Evolutionary conservation across 1,140 invertebrate species (phyloP).

Genomic region (Drosophila ironensis): DNA sequence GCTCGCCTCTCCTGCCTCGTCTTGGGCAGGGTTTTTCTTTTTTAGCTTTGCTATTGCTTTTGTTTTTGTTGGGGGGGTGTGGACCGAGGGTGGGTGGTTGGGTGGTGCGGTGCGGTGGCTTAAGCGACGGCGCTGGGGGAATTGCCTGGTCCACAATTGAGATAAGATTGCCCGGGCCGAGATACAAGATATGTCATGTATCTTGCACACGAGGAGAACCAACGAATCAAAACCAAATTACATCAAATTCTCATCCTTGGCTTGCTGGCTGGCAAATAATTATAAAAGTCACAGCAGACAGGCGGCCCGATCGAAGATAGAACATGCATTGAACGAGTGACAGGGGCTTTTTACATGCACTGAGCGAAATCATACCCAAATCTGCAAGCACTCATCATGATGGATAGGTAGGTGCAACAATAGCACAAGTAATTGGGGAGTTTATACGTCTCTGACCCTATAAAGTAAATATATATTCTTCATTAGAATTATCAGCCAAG

Average conservation of each 20-base stretch:
- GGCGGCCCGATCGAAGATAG: constrained; percentile 71
- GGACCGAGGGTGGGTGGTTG: constrained; percentile 2
- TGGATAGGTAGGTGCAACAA: background rate
- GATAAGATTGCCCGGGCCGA: constrained; percentile 70
- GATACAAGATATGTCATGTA: constrained; percentile 80
- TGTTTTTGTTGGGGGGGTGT: constrained; percentile 1
- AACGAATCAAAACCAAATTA: constrained; percentile 66
- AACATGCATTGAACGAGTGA: constrained; percentile 62
- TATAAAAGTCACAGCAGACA: constrained; percentile 64
- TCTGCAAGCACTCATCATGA: too few species aligned
- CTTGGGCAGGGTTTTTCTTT: too few species aligned
- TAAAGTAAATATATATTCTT: too few species aligned
- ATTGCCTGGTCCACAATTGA: constrained; percentile 75
- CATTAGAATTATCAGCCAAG: too few species aligned
- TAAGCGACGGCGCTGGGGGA: constrained; percentile 31
- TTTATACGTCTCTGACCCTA: background rate
- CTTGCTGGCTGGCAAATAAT: constrained; percentile 62
- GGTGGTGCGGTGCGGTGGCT: constrained; percentile 26
- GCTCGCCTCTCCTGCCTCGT: too few species aligned
- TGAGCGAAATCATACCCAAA: constrained; percentile 1
- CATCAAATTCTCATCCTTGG: constrained; percentile 64
- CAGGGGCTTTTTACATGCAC: background rate
- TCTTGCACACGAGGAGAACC: constrained; percentile 51
- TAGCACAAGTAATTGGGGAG: background rate
- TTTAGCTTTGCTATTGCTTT: background rate